These are phyloP conservation scores for Anguilla marmorata DNA, from an alignment of 2,797 vertebrate species.

Conservation along the genomic window DNA sequence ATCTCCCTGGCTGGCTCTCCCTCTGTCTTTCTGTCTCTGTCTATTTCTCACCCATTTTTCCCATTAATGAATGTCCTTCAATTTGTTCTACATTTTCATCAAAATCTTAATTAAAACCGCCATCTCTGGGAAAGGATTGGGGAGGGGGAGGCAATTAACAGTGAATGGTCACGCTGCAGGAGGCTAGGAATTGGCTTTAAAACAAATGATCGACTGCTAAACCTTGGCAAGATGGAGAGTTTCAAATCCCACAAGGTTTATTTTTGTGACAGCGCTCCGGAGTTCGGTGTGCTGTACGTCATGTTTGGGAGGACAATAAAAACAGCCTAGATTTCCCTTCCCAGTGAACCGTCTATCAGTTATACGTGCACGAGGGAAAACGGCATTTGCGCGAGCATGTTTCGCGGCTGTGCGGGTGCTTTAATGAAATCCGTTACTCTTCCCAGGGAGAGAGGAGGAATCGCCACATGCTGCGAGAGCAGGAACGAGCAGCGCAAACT, in stretches of 20 bases:
- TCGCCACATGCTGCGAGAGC: not conserved
- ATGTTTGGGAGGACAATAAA: not conserved
- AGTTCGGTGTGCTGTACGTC: not conserved
- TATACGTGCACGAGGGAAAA: not conserved
- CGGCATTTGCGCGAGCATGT: not conserved
- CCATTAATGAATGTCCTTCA: not conserved
- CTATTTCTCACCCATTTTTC: not conserved
- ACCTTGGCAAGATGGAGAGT: not conserved
- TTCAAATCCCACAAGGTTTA: not conserved
- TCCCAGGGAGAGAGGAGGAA: conserved; percentile 9
- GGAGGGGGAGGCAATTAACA: not conserved
- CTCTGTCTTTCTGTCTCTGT: not conserved
- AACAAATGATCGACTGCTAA: not conserved
- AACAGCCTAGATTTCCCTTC: not conserved
- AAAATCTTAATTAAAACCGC: no score
- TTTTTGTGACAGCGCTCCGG: not conserved
- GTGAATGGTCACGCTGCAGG: not conserved
- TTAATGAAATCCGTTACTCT: not conserved
- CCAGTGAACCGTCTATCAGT: not conserved
- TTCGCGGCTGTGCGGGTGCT: not conserved
- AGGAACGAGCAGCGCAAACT: not conserved
- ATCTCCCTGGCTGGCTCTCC: not conserved
- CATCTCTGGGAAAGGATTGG: no score
- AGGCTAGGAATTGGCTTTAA: not conserved
- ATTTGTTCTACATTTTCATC: no score